Evolutionary conservation across 2,797 vertebrate genomes (phyloP).

Genomic region (Sebastes steindachneri): DNA sequence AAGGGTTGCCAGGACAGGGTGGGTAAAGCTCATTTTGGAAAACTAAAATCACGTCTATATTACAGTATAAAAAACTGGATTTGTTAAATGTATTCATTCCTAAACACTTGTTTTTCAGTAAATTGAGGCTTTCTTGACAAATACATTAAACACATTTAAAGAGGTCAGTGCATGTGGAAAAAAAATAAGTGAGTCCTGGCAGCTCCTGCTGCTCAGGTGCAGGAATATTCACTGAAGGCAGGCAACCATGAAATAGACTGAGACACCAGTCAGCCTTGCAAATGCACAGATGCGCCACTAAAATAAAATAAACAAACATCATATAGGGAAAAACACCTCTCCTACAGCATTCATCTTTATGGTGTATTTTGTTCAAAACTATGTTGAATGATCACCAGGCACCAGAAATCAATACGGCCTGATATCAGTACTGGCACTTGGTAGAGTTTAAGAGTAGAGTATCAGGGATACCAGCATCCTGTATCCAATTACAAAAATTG

Average conservation of each 20-base stretch:
- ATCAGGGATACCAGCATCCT: neutral
- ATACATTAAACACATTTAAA: neutral
- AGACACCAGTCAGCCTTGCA: constrained; percentile 41
- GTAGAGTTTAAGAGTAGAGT: neutral
- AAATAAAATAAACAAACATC: neutral
- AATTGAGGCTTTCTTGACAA: constrained; percentile 12
- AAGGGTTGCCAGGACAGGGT: neutral
- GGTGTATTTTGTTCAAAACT: neutral
- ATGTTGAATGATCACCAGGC: neutral
- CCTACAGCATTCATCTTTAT: neutral
- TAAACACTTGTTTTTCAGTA: neutral
- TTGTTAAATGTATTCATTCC: neutral
- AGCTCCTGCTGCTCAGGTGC: constrained; percentile 30
- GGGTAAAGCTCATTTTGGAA: constrained; percentile 12
- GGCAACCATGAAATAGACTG: constrained; percentile 27
- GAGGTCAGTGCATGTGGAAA: constrained; percentile 10
- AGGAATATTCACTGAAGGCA: constrained; percentile 26
- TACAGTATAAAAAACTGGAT: neutral
- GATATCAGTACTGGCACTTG: neutral
- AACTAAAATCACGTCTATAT: neutral
- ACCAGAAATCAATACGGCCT: neutral
- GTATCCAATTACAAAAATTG: neutral
- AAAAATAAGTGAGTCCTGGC: neutral
- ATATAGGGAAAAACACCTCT: neutral
- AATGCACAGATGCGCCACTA: constrained; percentile 21